These are phyloP conservation scores for Pheucticus melanocephalus DNA, from an alignment of 2,113 vertebrate species.

Conservation along the genomic window DNA sequence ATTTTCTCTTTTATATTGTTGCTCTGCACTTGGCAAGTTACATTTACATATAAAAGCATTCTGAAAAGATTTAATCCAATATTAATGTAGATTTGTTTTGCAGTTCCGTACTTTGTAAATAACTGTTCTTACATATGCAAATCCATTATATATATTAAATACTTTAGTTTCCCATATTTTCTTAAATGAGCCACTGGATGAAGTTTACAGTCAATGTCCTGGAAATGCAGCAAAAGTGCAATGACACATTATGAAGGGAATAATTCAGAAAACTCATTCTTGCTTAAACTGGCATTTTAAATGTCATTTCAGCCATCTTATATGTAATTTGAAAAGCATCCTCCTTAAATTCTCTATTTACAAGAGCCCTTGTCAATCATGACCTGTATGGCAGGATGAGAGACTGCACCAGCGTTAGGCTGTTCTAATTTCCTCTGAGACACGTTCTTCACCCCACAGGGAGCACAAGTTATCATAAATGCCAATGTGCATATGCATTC, in stretches of 20 bases:
- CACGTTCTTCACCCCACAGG: background rate
- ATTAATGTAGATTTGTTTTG: conserved; percentile 33
- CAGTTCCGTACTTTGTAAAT: background rate
- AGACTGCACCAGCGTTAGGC: background rate
- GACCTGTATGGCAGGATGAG: background rate
- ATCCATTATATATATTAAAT: conserved; percentile 26
- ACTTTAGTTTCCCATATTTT: background rate
- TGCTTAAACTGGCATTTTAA: conserved; percentile 42
- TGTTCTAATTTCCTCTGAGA: conserved; percentile 42
- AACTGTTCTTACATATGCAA: background rate
- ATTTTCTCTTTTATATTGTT: background rate
- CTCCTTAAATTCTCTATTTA: conserved; percentile 11
- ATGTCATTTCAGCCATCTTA: conserved; percentile 40
- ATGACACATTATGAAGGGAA: background rate
- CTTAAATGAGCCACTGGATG: background rate
- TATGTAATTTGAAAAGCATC: conserved; percentile 17
- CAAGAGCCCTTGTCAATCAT: conserved; percentile 6
- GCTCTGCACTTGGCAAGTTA: background rate
- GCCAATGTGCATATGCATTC: background rate
- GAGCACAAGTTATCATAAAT: conserved; percentile 13
- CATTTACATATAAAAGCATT: conserved; percentile 30
- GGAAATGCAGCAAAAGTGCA: background rate
- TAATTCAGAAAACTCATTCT: conserved; percentile 32
- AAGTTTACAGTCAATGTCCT: background rate
- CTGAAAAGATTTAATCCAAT: conserved; percentile 15